Evolutionary conservation across 2,888 invertebrate species (phyloP), one percentile per base, ranked within the genome.

Genomic region (Lycocerus yunnanus): DNA sequence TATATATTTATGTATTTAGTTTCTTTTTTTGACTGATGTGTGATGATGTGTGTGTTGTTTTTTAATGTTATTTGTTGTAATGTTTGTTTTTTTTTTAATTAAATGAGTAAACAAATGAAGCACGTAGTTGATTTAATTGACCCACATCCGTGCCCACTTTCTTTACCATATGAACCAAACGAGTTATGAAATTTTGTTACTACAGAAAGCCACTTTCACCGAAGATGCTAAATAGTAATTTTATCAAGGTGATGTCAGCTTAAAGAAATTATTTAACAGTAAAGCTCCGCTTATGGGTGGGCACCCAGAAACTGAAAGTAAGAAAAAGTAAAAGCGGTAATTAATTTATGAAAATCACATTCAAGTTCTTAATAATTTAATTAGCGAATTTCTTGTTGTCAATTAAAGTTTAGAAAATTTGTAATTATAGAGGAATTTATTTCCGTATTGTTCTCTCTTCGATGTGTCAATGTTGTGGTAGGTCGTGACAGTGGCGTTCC

Each of bases 171-270:
- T n/a, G 16, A 67, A 61, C 24, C 15, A 43, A 14, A 18, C 16
- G 5, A 11, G 65, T 70, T 70, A 70, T 58, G 69, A 65, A 70
- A 70, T 70, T 70, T 70, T 15, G 15, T 16, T 65, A 69, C 21
- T 10, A 70, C 15, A 11, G 43, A 71, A 71, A 71, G 20, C 58
- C 21, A 66, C 71, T 71, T 71, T 71, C 71, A 71, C 71, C 16
- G 11, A 60, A 27, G 69, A 70, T 65, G 69, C 18, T 69, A 24
- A 27, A 18, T 3, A 27, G 15, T 10, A 43, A 58, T 66, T 66
- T 27, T 63, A 43, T 63, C 15, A 59, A 65, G 24, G 24, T 71
- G 71, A 71, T 66, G 71, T 71, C 71, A 71, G 71, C 24, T 18
- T 66, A 24, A 24, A 66, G 58, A 66, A 71, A 71, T 71, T 71